Base-by-base conservation (phyloP, 2,113 vertebrate species). In the Cinclus cinclus region DNA sequence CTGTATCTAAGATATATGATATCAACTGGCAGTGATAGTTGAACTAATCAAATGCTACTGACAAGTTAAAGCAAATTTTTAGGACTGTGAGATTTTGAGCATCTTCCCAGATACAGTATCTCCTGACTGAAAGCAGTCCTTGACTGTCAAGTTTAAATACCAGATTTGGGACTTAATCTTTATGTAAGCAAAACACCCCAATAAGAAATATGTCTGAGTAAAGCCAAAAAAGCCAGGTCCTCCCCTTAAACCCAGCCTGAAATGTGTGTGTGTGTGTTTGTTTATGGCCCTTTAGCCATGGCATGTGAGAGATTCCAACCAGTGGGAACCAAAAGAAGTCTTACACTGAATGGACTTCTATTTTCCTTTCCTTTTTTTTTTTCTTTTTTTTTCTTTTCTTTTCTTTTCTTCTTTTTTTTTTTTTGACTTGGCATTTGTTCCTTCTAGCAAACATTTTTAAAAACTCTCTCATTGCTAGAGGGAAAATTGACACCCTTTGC, bases 401-500 rank as follows among this genome's bases (percentile, higher is more conserved):
- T 18, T 30, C 23, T 41, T 25, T 35, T 49, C 58, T 37, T 63
- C 53, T 47, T 94, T 92, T 77, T 83, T 86, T 78, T 92, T 93
- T 94, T 88, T 85, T 74, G 15, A 83, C 89, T 97, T 97, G 95
- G 95, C 96, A 96, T 92, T 95, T 95, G 93, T 96, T 96, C 95
- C 92, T 96, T 84, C 84, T 95, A 95, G 92, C 96, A 96, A 97
- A 96, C 96, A 92, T 97, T 97, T 94, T 96, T 90, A 49, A 94
- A 91, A 91, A 92, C 88, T 83, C 92, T 80, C 87, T 94, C 92
- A 94, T 97, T 96, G 83, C 80, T 97, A 79, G 91, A 96, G 83
- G 92, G 93, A 95, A 98, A 97, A 97, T 96, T 95, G 76, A 96
- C 95, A 97, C 95, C 91, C 94, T 95, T 96, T 96, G 96, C 95